Evolutionary conservation across 2,797 vertebrate genomes (phyloP).

Genomic region (Gephyroberyx darwinii): DNA sequence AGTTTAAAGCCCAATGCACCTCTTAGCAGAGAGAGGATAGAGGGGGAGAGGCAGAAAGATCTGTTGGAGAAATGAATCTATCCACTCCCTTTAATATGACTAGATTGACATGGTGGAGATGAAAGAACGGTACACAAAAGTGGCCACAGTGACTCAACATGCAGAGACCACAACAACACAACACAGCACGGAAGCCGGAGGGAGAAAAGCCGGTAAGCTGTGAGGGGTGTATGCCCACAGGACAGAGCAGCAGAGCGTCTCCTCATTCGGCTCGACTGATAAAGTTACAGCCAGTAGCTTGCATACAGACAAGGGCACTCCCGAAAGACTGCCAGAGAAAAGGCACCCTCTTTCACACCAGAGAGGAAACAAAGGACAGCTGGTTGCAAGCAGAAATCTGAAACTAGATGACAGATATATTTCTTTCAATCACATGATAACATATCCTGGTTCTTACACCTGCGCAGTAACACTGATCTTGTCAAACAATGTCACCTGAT

Average conservation of each 20-base stretch:
- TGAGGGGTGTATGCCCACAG: conserved; percentile 40
- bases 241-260: conserved; percentile 47
- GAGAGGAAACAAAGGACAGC: conserved; percentile 5
- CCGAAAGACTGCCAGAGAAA: conserved; percentile 37
- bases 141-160: conserved; percentile 33
- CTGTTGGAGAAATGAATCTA: conserved; percentile 32
- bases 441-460: too few relatives aligned
- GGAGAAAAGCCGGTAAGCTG: conserved; percentile 38
- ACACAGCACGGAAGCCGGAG: conserved; percentile 20
- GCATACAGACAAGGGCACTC: conserved; percentile 22
- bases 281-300: conserved; percentile 31
- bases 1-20: conserved; percentile 46
- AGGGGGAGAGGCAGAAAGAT: conserved; percentile 29
- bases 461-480: conserved; percentile 6
- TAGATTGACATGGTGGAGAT: conserved; percentile 22
- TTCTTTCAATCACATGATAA: too few relatives aligned
- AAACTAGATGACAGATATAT: not conserved
- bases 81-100: conserved; percentile 14
- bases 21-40: conserved; percentile 38
- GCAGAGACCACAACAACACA: conserved; percentile 9
- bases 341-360: conserved; percentile 3
- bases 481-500: conserved; percentile 12
- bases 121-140: conserved; percentile 16
- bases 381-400: not conserved
- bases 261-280: conserved; percentile 37